Base-by-base conservation (phyloP, 2,797 vertebrate genomes). In the Molossus molossus region DNA sequence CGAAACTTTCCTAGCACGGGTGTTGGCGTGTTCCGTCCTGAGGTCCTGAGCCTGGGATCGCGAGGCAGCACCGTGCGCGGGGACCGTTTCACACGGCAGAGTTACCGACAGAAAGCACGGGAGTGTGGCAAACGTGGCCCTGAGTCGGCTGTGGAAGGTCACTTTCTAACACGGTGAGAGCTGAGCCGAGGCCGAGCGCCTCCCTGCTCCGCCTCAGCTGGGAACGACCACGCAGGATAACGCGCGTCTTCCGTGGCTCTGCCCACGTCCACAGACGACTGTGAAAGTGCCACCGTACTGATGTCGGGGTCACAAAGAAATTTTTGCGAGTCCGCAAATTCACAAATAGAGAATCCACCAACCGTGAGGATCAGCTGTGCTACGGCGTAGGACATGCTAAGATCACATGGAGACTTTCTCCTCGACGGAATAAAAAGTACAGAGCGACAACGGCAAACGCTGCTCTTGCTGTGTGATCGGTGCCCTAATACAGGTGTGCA, bases 201-300 rank as follows among this genome's bases (percentile, higher is more conserved):
- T 23, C 70, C 12, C 29, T 69, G 37, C 25, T 50, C 2, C 8
- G 55, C 37, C 50, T 65, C 55, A 0, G 18, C 29, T 29, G n/a
- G 33, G 50, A 33, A n/a, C 0, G 13, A 7, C 23, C 33, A 40
- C 1, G 8, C 2, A 8, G 58, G 25, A 8, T 0, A 8, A 45
- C 17, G 87, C 25, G 0, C 3, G 15, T 1, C 21, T 58, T 65
- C 48, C 18, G 29, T 60, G 6, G 9, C 48, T 64, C 9, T 65
- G 37, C 37, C 12, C 23, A 3, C 9, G 3, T 48, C n/a, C 25
- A 37, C 6, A 29, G 25, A 21, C 10, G 58, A 45, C 15, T 9
- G n/a, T 5, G 13, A 13, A 77, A 15, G 65, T 1, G 29, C 62
- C 29, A 18, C 0, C 1, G 33, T 14, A 64, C n/a, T 85, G 80